Percentiles rank a stretch among this genome's conserved stretches.
These are phyloP conservation scores for Syngnathus rostellatus DNA, from an alignment of 2,797 vertebrate genomes.

Conservation along the genomic window DNA sequence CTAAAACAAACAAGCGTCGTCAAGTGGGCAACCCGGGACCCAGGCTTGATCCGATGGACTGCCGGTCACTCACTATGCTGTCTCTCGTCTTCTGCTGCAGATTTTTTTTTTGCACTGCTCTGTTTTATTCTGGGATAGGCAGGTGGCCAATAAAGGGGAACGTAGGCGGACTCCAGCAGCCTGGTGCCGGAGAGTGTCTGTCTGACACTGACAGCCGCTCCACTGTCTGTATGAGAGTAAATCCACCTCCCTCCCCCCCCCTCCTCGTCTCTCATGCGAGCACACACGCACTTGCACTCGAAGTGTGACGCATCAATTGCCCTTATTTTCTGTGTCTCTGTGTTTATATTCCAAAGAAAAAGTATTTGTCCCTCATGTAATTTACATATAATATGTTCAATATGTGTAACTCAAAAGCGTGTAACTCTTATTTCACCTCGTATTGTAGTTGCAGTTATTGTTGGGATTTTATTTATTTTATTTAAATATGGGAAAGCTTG, in stretches of 20 bases:
- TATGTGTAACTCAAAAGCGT: no score
- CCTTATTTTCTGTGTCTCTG: neutral
- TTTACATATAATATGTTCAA: no score
- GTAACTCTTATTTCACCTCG: neutral
- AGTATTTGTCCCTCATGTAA: no score
- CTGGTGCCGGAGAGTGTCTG: conserved; percentile 45
- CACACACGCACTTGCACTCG: neutral
- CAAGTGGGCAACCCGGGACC: conserved; percentile 23
- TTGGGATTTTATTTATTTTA: no score
- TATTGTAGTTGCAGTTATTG: neutral
- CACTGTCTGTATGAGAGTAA: conserved; percentile 57
- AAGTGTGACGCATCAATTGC: neutral
- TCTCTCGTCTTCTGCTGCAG: neutral
- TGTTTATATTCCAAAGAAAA: no score
- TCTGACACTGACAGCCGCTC: conserved; percentile 62
- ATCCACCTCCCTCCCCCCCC: conserved; percentile 41
- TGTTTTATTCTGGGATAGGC: conserved; percentile 44
- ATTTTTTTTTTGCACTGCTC: neutral
- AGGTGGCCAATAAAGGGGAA: conserved; percentile 49
- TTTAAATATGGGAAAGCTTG: no score
- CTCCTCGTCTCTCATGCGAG: neutral
- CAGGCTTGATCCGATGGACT: neutral
- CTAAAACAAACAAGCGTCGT: conserved; percentile 62
- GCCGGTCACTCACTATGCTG: conserved; percentile 4
- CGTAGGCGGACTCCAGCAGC: conserved; percentile 34